Percentiles rank a stretch among this genome's conserved stretches.
Conservation (phyloP, 1,140 invertebrate genomes). For the Lasioglossum albipes region DNA sequence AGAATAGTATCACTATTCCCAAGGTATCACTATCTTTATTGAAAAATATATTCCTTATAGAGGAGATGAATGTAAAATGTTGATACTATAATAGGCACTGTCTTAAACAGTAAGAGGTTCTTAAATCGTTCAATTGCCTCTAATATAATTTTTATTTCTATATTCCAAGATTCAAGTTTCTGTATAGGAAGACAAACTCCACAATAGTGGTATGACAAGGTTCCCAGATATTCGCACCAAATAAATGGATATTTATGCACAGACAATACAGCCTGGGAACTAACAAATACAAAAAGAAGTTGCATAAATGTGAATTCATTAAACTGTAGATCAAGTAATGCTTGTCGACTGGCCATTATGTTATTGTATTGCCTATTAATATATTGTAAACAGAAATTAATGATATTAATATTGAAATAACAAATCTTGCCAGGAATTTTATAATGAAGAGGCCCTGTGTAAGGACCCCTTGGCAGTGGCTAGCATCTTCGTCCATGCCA, state of each 20-base stretch:
- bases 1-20: neutral
- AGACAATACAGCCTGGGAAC: conserved; percentile 58
- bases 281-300: conserved; percentile 54
- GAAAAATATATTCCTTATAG: conserved; percentile 61
- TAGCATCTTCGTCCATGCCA: conserved; percentile 83
- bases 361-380: conserved; percentile 65
- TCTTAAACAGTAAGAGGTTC: conserved; percentile 71
- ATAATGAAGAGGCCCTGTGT: conserved; percentile 59
- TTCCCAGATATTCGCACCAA: conserved; percentile 61
- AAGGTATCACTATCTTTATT: conserved; percentile 29
- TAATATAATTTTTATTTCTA: conserved; percentile 69
- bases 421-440: conserved; percentile 61
- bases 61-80: conserved; percentile 51
- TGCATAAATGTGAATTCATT: conserved; percentile 64
- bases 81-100: conserved; percentile 72
- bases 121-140: conserved; percentile 57
- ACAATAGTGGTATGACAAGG: conserved; percentile 47
- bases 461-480: conserved; percentile 77
- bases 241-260: conserved; percentile 60
- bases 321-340: conserved; percentile 63
- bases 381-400: conserved; percentile 65
- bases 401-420: conserved; percentile 68
- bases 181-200: conserved; percentile 54
- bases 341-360: conserved; percentile 66
- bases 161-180: conserved; percentile 56